Evolutionary conservation across 2,888 invertebrate species (phyloP), one percentile per base, ranked within the genome.

Genomic region (Endotricha flammealis): DNA sequence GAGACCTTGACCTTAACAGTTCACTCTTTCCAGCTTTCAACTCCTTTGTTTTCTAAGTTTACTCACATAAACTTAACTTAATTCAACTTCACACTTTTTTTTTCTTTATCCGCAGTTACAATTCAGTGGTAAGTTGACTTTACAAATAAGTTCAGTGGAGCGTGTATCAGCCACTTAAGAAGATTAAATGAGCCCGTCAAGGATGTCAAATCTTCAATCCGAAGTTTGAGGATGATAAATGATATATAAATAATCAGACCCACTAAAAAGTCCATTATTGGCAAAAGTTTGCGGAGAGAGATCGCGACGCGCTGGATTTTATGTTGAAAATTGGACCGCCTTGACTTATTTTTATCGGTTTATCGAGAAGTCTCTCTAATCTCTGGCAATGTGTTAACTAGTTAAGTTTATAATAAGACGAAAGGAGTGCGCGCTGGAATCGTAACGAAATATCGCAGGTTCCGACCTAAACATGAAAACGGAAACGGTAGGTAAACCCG

Each of bases 131-230:
- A 50, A 58, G 57, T 57, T 54, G 53, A 55, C 53, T 55, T 24
- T 12, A 33, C 31, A 39, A 34, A 43, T 32, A 46, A 46, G 53
- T 50, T 52, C 54, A 54, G 46, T 46, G 51, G 52, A 58, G 64
- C 70, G 69, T 72, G 67, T 61, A 66, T 64, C 46, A 68, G 70
- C 66, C 67, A 66, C 57, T 64, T 60, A 59, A 41, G 59, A 68
- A 70, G 71, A 71, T 73, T 69, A 70, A 73, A 72, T 67, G 70
- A 64, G 46, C 61, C 66, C 55, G 71, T 71, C 72, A 69, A 54
- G 57, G 50, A 55, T 66, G 71, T 70, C 69, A 71, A 68, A 68
- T 70, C 68, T 62, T 61, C 61, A 70, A 73, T 70, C 70, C 53
- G 41, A 71, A 71, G 55, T 66, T 70, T 43, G 48, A 49, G 49